Evolutionary conservation across 2,113 vertebrate genomes (phyloP).

Genomic region (Lethenteron reissneri): DNA sequence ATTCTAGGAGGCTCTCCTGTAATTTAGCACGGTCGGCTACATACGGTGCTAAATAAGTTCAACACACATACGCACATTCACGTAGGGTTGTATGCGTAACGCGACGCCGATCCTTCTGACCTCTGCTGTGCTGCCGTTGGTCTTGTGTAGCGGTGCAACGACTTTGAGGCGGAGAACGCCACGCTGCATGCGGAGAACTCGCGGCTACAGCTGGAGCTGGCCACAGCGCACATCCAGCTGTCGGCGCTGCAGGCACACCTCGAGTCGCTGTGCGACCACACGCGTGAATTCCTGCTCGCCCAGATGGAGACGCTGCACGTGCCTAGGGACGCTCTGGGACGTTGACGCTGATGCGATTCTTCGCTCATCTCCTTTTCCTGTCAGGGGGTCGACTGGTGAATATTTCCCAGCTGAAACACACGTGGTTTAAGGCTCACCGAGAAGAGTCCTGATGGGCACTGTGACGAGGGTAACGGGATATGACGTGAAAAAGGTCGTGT

Average conservation of each 20-base stretch:
- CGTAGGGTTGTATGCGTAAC: no score
- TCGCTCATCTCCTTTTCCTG: not conserved
- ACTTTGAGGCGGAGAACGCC: slow-evolving; percentile 1
- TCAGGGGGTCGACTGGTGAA: not conserved
- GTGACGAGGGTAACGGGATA: no score
- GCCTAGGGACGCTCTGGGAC: not conserved
- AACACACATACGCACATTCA: no score
- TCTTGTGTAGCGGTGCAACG: slow-evolving; percentile 1
- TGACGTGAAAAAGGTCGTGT: no score
- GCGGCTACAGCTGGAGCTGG: not conserved
- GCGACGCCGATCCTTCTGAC: no score
- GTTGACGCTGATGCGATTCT: not conserved
- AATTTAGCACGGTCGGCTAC: no score
- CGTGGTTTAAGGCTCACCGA: no score
- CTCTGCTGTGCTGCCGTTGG: not conserved
- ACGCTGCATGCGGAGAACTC: not conserved
- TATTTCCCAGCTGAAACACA: no score
- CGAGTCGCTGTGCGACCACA: not conserved
- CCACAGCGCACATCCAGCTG: not conserved
- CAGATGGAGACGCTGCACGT: slow-evolving; percentile 3
- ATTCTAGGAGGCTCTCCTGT: no score
- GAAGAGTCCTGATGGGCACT: no score
- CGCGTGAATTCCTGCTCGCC: slow-evolving; percentile 3
- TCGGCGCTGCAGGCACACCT: not conserved
- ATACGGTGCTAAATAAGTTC: no score